Evolutionary conservation across 1,140 invertebrate genomes (phyloP), one percentile per base, ranked within the genome.

Genomic region (Drosophila carrolli): DNA sequence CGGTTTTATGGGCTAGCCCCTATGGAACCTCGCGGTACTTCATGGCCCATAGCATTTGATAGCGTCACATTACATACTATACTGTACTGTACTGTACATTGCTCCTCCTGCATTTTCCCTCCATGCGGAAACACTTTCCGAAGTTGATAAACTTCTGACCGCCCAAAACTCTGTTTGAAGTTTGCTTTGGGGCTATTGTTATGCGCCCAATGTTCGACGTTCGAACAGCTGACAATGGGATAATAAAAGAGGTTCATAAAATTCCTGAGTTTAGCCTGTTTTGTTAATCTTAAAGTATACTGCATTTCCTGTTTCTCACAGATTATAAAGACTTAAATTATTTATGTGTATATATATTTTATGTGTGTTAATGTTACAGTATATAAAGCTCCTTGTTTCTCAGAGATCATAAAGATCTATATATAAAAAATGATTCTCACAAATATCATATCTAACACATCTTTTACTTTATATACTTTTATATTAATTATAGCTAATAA

Each of bases 21-120:
- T 82, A 86, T 86, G 46, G 43, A 16, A 54, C 37, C 55, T 50
- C 56, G 55, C 48, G 55, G 44, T 23, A 41, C 63, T 80, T 81
- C 46, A 80, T 38, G 66, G 66, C 48, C 47, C 40, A 44, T 37
- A 35, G 54, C 48, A 27, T 57, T 65, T 60, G 67, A 81, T 82
- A 81, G 72, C 50, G 66, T 32, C 16, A 35, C 55, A 44, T 29
- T 27, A 47, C 38, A 43, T 51, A 38, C 37, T 23, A 23, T 10
- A 53, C 14, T 44, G 1, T 10, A 14, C 7, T 32, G 29, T 32
- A 32, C 29, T 32, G n/a, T 41, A 37, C 41, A 5, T 46, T 51
- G 37, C 13, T 23, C 7, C 19, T 47, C 13, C 40, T 56, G 37
- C 53, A 63, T 43, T 63, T 61, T 37, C 35, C 37, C 32, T 27